Conservation (phyloP, 2,113 vertebrate genomes). For the Ictalurus furcatus region DNA sequence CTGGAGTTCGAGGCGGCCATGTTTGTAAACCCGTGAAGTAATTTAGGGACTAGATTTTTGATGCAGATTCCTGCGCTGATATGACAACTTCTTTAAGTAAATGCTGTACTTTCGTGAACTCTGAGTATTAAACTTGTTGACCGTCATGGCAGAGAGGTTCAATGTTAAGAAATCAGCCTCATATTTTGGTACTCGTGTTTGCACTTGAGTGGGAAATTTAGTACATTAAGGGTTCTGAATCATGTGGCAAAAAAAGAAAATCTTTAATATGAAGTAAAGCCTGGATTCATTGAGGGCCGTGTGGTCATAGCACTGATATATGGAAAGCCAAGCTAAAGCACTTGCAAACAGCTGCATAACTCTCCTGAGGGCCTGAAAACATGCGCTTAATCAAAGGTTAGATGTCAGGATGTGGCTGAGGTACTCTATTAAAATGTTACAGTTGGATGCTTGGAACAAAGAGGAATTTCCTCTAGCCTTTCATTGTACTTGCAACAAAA, state of each 20-base stretch:
- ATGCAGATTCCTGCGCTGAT: background rate
- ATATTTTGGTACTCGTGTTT: background rate
- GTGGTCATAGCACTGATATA: constrained; percentile 1
- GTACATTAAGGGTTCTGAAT: background rate
- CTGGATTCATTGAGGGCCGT: background rate
- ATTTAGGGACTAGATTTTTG: background rate
- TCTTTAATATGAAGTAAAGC: background rate
- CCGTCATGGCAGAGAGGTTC: background rate
- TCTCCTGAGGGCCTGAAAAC: constrained; percentile 23
- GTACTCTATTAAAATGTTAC: constrained; percentile 46
- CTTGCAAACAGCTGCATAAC: constrained; percentile 4
- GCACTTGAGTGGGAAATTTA: background rate
- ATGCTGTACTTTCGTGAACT: background rate
- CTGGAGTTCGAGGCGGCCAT: background rate
- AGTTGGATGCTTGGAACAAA: constrained; percentile 34
- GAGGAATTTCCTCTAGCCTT: background rate
- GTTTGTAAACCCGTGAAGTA: background rate
- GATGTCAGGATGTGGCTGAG: background rate
- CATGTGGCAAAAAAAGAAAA: background rate
- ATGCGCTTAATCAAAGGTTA: constrained; percentile 37
- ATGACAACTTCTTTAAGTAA: background rate
- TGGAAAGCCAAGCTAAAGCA: constrained; percentile 9
- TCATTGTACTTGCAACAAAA: constrained; percentile 18
- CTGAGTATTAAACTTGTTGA: background rate
- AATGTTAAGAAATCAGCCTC: background rate